A percentile compares a stretch with the other conserved stretches of the same genome.
These are phyloP conservation scores for Agelastica alni DNA, from an alignment of 2,888 invertebrate species.

Conservation along the genomic window DNA sequence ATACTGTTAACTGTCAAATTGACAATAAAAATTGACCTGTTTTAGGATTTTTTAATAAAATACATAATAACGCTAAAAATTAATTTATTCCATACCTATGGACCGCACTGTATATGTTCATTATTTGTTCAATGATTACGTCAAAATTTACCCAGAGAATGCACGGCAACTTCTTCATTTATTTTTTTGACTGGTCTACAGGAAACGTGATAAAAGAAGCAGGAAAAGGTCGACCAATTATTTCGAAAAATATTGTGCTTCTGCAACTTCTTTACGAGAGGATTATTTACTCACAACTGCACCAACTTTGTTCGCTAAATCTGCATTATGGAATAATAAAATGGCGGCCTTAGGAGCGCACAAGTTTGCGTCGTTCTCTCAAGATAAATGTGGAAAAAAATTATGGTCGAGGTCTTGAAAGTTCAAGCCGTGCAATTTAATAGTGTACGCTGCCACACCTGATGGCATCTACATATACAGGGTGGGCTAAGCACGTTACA, in stretches of 20 bases:
- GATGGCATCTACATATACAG: slow-evolving; percentile 32
- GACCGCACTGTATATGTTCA: no score
- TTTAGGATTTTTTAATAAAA: no score
- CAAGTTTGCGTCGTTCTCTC: slow-evolving; percentile 24
- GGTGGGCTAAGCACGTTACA: slow-evolving; percentile 11
- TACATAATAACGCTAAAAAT: no score
- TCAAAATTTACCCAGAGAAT: no score
- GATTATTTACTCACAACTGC: slow-evolving; percentile 16
- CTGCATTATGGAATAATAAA: slow-evolving; percentile 32
- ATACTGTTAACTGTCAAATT: no score
- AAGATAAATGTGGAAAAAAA: slow-evolving; percentile 25
- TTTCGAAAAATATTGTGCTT: slow-evolving; percentile 14
- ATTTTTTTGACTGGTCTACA: no score
- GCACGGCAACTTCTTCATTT: no score
- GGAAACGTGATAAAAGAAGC: no score
- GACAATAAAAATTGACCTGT: no score
- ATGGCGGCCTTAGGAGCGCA: slow-evolving; percentile 10
- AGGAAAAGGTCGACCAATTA: slow-evolving; percentile 11
- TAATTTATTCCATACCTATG: no score
- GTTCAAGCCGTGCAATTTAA: slow-evolving; percentile 34
- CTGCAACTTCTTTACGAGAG: slow-evolving; percentile 13
- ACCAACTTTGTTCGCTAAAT: slow-evolving; percentile 20
- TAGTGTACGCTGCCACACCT: slow-evolving; percentile 35
- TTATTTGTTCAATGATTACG: no score
- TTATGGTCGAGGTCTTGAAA: slow-evolving; percentile 28